phyloP scores from a whole-genome alignment of 1,140 invertebrate species.

The Lethrus apterus region DNA sequence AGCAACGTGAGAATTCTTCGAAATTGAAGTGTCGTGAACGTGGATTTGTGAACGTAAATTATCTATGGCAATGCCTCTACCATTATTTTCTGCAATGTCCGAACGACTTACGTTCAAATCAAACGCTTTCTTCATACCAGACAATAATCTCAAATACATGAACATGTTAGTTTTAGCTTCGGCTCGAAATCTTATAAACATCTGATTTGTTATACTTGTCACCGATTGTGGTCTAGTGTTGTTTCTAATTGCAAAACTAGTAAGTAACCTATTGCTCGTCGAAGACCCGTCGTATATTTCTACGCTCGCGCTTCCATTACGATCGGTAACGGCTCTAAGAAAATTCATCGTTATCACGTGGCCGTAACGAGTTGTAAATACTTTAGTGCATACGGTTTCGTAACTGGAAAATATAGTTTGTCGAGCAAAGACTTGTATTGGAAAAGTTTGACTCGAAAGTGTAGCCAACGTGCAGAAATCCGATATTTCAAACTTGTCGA shows the following conservation, averaged over 20 bases:
- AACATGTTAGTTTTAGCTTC: constrained; percentile 59
- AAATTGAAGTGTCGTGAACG: constrained; percentile 72
- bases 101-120: constrained; percentile 84
- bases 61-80: constrained; percentile 82
- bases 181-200: constrained; percentile 68
- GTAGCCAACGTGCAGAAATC: constrained; percentile 71
- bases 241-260: constrained; percentile 63
- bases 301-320: constrained; percentile 64
- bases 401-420: constrained; percentile 62
- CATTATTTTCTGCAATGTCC: constrained; percentile 80
- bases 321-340: constrained; percentile 64
- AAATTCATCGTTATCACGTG: constrained; percentile 80
- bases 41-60: constrained; percentile 74
- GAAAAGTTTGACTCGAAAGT: constrained; percentile 74
- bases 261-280: constrained; percentile 58
- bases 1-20: constrained; percentile 79
- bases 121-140: constrained; percentile 71
- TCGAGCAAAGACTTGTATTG: constrained; percentile 66
- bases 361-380: constrained; percentile 66
- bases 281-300: constrained; percentile 73
- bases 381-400: constrained; percentile 63
- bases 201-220: constrained; percentile 65
- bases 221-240: constrained; percentile 78
- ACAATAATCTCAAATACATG: constrained; percentile 67
- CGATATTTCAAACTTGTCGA: constrained; percentile 63